Evolutionary conservation across 2,888 invertebrate genomes (phyloP).

Genomic region (Kryphioiulus occultus): DNA sequence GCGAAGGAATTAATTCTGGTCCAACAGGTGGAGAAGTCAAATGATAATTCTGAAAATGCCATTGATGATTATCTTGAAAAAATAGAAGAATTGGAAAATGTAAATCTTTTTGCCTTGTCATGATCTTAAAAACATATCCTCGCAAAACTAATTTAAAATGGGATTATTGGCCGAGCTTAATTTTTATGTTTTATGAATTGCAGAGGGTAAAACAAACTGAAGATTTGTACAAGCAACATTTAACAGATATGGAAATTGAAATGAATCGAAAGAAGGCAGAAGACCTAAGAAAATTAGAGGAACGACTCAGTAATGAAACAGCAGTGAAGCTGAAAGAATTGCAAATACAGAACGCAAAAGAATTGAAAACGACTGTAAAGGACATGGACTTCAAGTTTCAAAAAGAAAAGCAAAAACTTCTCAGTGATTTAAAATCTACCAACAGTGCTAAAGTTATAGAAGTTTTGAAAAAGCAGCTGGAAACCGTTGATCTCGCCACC

Average conservation of each 20-base stretch:
- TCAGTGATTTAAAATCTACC: not conserved
- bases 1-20: constrained; percentile 39
- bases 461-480: constrained; percentile 3
- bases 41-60: constrained; percentile 2
- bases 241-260: not conserved
- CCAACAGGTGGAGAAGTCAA: not conserved
- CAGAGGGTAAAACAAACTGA: constrained; percentile 43
- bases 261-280: not conserved
- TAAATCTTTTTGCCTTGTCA: too few relatives aligned
- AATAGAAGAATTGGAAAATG: constrained; percentile 47
- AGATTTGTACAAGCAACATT: constrained; percentile 33
- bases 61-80: constrained; percentile 50
- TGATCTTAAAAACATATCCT: not conserved
- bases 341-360: not conserved
- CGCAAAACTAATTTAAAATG: not conserved
- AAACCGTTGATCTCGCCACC: not conserved
- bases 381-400: constrained; percentile 41
- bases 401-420: not conserved
- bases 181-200: not conserved
- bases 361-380: constrained; percentile 7
- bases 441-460: not conserved
- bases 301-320: not conserved
- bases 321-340: not conserved
- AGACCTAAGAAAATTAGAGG: constrained; percentile 7
- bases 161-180: not conserved